phyloP scores from a whole-genome alignment of 1,140 invertebrate species.

The Oryctes rhinoceros region DNA sequence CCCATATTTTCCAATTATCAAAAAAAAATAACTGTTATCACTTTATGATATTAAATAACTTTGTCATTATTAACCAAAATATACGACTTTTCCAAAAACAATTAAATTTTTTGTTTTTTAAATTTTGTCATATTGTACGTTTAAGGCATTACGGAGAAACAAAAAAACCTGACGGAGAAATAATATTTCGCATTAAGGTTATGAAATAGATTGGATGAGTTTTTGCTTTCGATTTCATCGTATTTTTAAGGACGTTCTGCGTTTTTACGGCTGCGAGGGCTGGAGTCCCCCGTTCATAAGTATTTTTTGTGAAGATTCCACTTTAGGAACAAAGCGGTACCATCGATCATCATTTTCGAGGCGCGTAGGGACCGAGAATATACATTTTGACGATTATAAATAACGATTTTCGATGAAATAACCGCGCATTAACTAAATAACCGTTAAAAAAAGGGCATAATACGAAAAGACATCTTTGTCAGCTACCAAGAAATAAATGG shows the following conservation, averaged over 20 bases:
- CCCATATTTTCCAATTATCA: no score
- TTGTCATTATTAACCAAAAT: no score
- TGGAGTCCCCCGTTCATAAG: background rate
- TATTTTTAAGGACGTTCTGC: background rate
- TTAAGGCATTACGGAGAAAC: background rate
- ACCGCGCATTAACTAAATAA: background rate
- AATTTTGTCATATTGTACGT: background rate
- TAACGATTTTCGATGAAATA: constrained; percentile 11
- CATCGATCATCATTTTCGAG: constrained; percentile 10
- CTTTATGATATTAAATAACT: no score
- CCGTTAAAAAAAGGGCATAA: background rate
- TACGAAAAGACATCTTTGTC: background rate
- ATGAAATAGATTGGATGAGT: background rate
- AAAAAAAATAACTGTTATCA: no score
- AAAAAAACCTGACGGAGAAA: background rate
- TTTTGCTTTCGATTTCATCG: background rate
- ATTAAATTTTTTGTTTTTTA: no score
- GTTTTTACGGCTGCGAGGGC: background rate
- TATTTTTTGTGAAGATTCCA: background rate
- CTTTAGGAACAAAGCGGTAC: background rate
- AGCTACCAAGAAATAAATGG: background rate
- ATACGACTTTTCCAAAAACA: no score
- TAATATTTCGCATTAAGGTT: background rate
- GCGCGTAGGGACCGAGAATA: background rate
- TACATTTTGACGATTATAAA: background rate